phyloP scores from a whole-genome alignment of 1,140 invertebrate genomes.

The Pseudomyrmex flavicornis region DNA sequence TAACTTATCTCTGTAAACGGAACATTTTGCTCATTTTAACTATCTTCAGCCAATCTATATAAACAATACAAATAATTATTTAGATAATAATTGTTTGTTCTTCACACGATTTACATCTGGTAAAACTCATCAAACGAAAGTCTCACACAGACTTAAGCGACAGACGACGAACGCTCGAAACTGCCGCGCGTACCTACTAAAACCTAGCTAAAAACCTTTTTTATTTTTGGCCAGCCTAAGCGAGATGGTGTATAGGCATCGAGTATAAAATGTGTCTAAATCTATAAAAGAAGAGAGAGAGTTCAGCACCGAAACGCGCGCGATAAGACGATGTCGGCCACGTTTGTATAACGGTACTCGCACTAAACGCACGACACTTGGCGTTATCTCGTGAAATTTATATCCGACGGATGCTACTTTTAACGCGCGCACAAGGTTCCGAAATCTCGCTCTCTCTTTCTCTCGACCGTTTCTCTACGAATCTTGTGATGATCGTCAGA shows the following conservation, averaged over 20 bases:
- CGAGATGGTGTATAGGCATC: not conserved
- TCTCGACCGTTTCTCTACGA: not conserved
- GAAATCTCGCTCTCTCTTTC: not conserved
- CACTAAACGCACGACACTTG: constrained; percentile 32
- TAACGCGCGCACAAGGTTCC: constrained; percentile 12
- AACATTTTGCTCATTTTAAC: no score
- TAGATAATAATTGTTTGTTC: not conserved
- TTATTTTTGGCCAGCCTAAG: constrained; percentile 62
- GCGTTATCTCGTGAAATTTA: constrained; percentile 57
- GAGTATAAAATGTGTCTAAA: constrained; percentile 1
- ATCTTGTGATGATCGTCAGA: constrained; percentile 5
- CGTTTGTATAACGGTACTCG: constrained; percentile 26
- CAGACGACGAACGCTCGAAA: constrained; percentile 62
- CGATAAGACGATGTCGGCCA: constrained; percentile 30
- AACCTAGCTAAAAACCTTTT: not conserved
- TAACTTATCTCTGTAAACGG: no score
- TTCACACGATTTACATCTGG: constrained; percentile 21
- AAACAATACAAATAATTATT: no score
- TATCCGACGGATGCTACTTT: constrained; percentile 46
- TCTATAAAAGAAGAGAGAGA: constrained; percentile 22
- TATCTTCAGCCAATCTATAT: no score
- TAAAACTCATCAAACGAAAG: constrained; percentile 73
- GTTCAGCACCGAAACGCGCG: constrained; percentile 38
- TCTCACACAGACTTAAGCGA: constrained; percentile 35
- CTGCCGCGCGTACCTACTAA: constrained; percentile 40